Evolutionary conservation across 2,888 invertebrate species (phyloP).

Genomic region (Thymelicus lineola): DNA sequence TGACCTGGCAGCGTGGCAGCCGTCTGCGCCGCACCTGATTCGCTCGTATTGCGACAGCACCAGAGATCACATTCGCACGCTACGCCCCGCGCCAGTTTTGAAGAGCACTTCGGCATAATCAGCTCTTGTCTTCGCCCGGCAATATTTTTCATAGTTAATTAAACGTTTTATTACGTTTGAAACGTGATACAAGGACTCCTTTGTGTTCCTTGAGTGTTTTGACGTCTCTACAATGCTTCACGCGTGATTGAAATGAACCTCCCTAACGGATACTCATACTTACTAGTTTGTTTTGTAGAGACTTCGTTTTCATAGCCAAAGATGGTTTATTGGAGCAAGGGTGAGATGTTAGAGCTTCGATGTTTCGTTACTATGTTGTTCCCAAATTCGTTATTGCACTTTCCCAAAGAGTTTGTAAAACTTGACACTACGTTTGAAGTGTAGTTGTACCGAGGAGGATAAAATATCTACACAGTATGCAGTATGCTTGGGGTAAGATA

Average conservation of each 20-base stretch:
- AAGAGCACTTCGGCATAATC: constrained; percentile 53
- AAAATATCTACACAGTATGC: too few species aligned
- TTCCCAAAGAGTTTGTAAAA: too few species aligned
- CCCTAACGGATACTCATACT: constrained; percentile 10
- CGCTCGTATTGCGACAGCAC: constrained; percentile 40
- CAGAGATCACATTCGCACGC: constrained; percentile 43
- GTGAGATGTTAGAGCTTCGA: too few species aligned
- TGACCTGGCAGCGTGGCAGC: constrained; percentile 53
- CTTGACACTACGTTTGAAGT: too few species aligned
- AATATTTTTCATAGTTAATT: constrained; percentile 52
- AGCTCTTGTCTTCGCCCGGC: constrained; percentile 57
- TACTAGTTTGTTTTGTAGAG: constrained; percentile 17
- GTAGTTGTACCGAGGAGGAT: too few species aligned
- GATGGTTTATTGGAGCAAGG: not conserved
- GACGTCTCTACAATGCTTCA: constrained; percentile 38
- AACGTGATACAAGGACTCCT: constrained; percentile 44
- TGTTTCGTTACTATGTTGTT: too few species aligned
- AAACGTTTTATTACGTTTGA: constrained; percentile 48
- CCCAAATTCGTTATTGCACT: too few species aligned
- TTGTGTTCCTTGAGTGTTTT: constrained; percentile 43
- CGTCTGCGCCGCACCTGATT: constrained; percentile 41
- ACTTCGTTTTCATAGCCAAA: constrained; percentile 3
- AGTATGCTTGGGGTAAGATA: too few species aligned
- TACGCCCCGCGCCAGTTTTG: constrained; percentile 32
- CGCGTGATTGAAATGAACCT: constrained; percentile 32